Conservation (phyloP, 2,888 invertebrate genomes). For the Drosophila prolongata region DNA sequence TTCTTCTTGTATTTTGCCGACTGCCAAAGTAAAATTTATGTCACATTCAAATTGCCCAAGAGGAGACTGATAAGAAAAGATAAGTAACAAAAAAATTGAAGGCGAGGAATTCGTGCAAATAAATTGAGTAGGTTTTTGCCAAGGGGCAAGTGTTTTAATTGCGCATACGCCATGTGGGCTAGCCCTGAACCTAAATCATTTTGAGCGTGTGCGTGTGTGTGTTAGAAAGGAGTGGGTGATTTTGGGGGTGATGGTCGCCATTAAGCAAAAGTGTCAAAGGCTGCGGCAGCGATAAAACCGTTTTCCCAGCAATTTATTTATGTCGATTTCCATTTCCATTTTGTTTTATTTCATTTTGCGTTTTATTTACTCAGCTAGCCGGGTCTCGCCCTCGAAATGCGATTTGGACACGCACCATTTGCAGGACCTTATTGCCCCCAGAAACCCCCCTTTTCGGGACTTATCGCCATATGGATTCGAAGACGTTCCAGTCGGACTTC, state of each 20-base stretch:
- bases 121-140: conserved; percentile 33
- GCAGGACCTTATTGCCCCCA: conserved; percentile 1
- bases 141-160: conserved; percentile 62
- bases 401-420: conserved; percentile 74
- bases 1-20: conserved; percentile 13
- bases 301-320: conserved; percentile 67
- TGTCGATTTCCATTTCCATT: conserved; percentile 58
- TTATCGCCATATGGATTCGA: conserved; percentile 35
- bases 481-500: conserved; percentile 24
- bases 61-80: conserved; percentile 28
- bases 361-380: conserved; percentile 52
- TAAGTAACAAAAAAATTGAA: conserved; percentile 11
- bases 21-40: conserved; percentile 49
- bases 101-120: conserved; percentile 21
- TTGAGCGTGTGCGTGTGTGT: background rate
- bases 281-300: conserved; percentile 62
- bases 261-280: conserved; percentile 73
- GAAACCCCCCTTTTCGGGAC: conserved; percentile 5
- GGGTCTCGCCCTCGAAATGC: conserved; percentile 58
- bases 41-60: background rate
- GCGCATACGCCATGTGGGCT: conserved; percentile 56
- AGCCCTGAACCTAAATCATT: conserved; percentile 41
- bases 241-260: conserved; percentile 2
- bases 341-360: conserved; percentile 46
- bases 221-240: background rate